Base-by-base conservation (phyloP, 53 echinoderm and acorn worm genomes). In the Patiria pectinifera region DNA sequence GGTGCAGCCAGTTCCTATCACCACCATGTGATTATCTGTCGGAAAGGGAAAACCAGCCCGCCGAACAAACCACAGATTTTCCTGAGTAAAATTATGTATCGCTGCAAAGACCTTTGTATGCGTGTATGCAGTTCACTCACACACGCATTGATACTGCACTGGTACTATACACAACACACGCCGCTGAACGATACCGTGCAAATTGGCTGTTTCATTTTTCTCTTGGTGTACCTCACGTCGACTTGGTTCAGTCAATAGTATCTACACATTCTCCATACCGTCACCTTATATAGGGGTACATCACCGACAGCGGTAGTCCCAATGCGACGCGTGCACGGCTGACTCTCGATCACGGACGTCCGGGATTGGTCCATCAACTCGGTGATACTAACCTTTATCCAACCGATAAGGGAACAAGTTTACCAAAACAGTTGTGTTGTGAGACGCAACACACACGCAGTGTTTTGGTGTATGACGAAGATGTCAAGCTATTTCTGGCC, bases 331-430 rank as follows among this genome's bases (percentile, higher is more conserved):
- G 80, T 86, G 86, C 86, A n/a, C 25, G 72, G 90, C 90, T 72
- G 90, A 80, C 80, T 87, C 89, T 63, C 62, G 47, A 44, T 89
- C 79, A 69, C 90, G 90, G 90, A 90, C 90, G 90, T 90, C 90
- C 90, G 90, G 85, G 66, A 80, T 90, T 89, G 89, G 89, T 79
- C 89, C 46, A 63, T 89, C 16, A 59, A 78, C 44, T 21, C 35
- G 60, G 78, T 88, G 44, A 77, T 89, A 47, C 45, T 78, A 87
- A 87, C 87, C 77, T 87, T 87, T 77, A 14, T 14, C 35, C 3
- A 24, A 81, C 82, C 15, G 82, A 81, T 24, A 22, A 76, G 11
- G 21, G 6, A 85, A 74, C 25, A 79, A 78, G 90, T 90, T 80
- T 81, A 90, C 90, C 44, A 16, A 90, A 90, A 90, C 90, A 90